Evolutionary conservation across 1,140 invertebrate genomes (phyloP), one percentile per base, ranked within the genome.

Genomic region (Agrypnia vestita): DNA sequence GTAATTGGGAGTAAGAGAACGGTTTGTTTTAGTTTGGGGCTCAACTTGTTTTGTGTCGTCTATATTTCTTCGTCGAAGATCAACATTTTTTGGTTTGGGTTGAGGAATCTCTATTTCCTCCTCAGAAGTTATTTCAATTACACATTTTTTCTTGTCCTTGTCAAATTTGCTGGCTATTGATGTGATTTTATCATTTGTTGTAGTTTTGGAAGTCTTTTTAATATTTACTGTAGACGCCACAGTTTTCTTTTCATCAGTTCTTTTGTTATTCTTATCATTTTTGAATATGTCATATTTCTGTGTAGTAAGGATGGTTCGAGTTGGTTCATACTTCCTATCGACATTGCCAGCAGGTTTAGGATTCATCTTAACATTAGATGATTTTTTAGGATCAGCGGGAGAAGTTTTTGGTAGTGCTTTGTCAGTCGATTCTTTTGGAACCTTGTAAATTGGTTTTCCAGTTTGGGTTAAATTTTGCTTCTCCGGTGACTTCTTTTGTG

Each of bases 401-500:
- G 62, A n/a, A 43, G 17, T 78, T 17, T 71, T 69, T 62, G 53
- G 35, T 43, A 56, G 71, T 55, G 67, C 62, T 74, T 81, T 82
- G 51, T 84, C 61, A 46, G n/a, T 64, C 43, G 69, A 86, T 85
- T 35, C 87, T 85, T 62, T 62, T 35, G 61, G 12, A 25, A n/a
- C 35, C 35, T 64, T 64, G 19, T 12, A n/a, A 17, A 3, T 59
- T 9, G 55, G 55, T 21, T 59, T 59, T 62, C 13, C 25, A 62
- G 15, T 62, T 62, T 43, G 59, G 12, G 59, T 4, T 13, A 62
- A 11, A 21, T 62, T 21, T 25, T 35, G 61, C 74, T 84, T 85
- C 80, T 77, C 61, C 10, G 76, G 62, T 35, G 76, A 71, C 17
- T 78, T 78, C 47, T 78, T 78, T 67, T 64, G 75, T 10, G 61